phyloP scores from a whole-genome alignment of 1,140 invertebrate species.

The Lepidostoma basale region DNA sequence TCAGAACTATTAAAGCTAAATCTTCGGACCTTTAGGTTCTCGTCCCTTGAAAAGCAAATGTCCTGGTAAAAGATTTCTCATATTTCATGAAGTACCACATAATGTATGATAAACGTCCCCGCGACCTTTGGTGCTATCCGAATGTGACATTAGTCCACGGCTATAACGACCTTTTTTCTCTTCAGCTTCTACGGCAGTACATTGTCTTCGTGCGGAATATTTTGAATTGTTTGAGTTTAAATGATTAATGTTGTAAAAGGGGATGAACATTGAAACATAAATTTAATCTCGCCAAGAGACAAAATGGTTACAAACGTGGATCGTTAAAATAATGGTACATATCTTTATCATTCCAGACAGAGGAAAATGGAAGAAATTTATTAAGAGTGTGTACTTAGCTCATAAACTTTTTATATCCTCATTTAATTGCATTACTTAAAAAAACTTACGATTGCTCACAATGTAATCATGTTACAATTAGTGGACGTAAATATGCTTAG shows the following conservation, averaged over 20 bases:
- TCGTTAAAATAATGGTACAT: background rate
- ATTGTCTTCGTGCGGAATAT: no score
- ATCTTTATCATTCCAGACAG: background rate
- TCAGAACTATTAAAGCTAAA: background rate
- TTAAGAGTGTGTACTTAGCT: background rate
- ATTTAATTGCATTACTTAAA: no score
- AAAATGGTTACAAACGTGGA: background rate
- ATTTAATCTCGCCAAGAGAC: background rate
- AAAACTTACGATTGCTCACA: no score
- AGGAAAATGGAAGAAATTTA: background rate
- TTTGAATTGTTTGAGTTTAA: background rate
- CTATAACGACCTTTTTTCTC: background rate
- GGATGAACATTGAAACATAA: constrained; percentile 3
- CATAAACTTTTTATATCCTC: no score
- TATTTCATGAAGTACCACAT: constrained; percentile 11
- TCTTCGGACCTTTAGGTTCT: background rate
- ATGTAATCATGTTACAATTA: no score
- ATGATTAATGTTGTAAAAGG: background rate
- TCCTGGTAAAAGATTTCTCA: background rate
- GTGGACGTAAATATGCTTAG: no score
- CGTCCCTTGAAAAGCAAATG: background rate
- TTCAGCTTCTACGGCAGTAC: no score
- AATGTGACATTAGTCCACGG: background rate
- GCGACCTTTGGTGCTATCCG: background rate
- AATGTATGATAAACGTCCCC: constrained; percentile 2